Conservation (phyloP, 2,888 invertebrate species). For the Drosophila atripex region DNA sequence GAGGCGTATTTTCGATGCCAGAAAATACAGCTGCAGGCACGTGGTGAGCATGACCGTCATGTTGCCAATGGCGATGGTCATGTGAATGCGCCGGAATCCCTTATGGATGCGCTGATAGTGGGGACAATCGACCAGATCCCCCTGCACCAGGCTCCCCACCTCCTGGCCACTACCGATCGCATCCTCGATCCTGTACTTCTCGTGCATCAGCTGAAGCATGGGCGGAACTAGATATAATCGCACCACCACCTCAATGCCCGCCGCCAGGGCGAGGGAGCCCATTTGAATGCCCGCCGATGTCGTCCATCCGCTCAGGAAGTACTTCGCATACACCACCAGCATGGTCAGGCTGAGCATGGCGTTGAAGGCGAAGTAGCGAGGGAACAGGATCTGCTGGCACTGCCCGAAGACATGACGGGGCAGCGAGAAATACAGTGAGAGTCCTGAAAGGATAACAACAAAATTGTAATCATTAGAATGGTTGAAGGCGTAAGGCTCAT, state of each 20-base stretch:
- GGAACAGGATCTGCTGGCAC: constrained; percentile 94
- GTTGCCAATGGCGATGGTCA: constrained; percentile 91
- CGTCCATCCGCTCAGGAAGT: constrained; percentile 85
- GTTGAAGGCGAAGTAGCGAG: constrained; percentile 93
- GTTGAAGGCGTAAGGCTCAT: too few relatives aligned
- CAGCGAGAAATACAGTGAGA: constrained; percentile 92
- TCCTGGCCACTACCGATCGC: constrained; percentile 91
- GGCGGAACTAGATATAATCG: constrained; percentile 91
- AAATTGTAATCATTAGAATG: background rate
- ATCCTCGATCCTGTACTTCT: constrained; percentile 90
- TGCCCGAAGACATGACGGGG: constrained; percentile 94
- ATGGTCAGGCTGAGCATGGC: constrained; percentile 89
- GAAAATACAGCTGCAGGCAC: constrained; percentile 88
- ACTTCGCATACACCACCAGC: constrained; percentile 87
- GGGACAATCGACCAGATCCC: constrained; percentile 90
- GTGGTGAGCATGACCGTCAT: constrained; percentile 89
- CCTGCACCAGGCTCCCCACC: constrained; percentile 89
- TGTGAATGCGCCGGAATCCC: constrained; percentile 90
- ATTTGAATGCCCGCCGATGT: constrained; percentile 85
- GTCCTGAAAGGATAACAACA: constrained; percentile 85
- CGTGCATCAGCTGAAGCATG: constrained; percentile 89
- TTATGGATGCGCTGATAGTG: constrained; percentile 91
- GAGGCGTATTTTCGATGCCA: constrained; percentile 85
- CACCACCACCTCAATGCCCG: constrained; percentile 89
- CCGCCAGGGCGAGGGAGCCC: constrained; percentile 76